Evolutionary conservation across 2,797 vertebrate genomes (phyloP), one percentile per base, ranked within the genome.

Genomic region (Brachyalestes nurse): DNA sequence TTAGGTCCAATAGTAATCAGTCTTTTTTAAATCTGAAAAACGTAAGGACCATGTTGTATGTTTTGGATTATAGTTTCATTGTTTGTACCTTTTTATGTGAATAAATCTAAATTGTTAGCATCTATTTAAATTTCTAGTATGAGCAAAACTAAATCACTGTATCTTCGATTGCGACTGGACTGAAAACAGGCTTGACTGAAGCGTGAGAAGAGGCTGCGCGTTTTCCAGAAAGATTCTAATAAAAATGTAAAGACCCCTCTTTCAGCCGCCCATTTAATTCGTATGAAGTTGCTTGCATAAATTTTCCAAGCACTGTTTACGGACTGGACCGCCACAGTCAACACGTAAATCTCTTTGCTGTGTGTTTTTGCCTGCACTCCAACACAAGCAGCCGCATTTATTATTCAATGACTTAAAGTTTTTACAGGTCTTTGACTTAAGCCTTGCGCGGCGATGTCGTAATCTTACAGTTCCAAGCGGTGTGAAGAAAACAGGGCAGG

Each of bases 241-340:
- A 53, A 17, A 76, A 61, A 25, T 6, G 13, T 34, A 69, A 40
- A 75, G 69, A 77, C n/a, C 21, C 16, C 49, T 45, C 40, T 67
- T 88, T 88, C 87, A 79, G 88, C 75, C 81, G 72, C 84, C 85
- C 80, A 82, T 88, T 81, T 88, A 88, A 89, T 87, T 88, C 81
- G 72, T 79, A 75, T 82, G 81, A 81, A 70, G 70, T 72, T 82
- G 78, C 23, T 66, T 79, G 62, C 53, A 79, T 61, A 69, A 57
- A 72, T 73, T 76, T 81, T 58, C 53, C 82, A 21, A 81, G 51
- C 55, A 23, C 53, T 86, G 81, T 87, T 90, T 85, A 88, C 84
- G 81, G 80, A 85, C 84, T 83, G 84, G 61, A 85, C 81, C 82
- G 70, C 81, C 80, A 76, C 81, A 83, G 84, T 69, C 83, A 73